These are phyloP conservation scores for Dolichomitus sp. DNA, from an alignment of 2,888 invertebrate genomes.

Conservation along the genomic window DNA sequence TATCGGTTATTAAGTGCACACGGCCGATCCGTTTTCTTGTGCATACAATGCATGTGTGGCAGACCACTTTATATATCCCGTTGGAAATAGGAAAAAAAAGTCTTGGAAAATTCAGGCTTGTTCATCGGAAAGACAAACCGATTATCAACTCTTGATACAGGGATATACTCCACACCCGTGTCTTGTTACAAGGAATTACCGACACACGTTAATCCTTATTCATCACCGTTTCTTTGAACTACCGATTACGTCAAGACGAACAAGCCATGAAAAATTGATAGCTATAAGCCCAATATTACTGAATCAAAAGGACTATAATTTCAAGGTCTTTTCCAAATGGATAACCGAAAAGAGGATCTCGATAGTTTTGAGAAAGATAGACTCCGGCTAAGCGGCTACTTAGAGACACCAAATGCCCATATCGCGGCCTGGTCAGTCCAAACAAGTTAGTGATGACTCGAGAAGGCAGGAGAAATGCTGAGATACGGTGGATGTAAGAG, in stretches of 20 bases:
- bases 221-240: neutral
- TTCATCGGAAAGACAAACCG: neutral
- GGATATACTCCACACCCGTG: neutral
- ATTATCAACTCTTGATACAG: neutral
- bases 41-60: slow-evolving; percentile 4
- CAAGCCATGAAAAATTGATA: slow-evolving; percentile 19
- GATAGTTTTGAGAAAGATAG: neutral
- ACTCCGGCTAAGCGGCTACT: slow-evolving; percentile 15
- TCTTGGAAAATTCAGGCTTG: neutral
- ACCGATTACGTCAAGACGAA: slow-evolving; percentile 2
- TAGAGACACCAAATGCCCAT: neutral
- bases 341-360: neutral
- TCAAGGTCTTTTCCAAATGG: neutral
- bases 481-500: slow-evolving; percentile 14
- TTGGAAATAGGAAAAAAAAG: neutral
- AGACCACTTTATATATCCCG: neutral
- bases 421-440: neutral
- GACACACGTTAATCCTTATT: slow-evolving; percentile 1
- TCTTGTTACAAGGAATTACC: neutral
- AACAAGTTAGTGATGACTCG: slow-evolving; percentile 17
- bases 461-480: neutral
- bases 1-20: slow-evolving; percentile 83
- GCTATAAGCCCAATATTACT: neutral
- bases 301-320: neutral
- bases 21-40: slow-evolving; percentile 47